Evolutionary conservation across 2,888 invertebrate species (phyloP).

Genomic region (Cacoxenus indagator): DNA sequence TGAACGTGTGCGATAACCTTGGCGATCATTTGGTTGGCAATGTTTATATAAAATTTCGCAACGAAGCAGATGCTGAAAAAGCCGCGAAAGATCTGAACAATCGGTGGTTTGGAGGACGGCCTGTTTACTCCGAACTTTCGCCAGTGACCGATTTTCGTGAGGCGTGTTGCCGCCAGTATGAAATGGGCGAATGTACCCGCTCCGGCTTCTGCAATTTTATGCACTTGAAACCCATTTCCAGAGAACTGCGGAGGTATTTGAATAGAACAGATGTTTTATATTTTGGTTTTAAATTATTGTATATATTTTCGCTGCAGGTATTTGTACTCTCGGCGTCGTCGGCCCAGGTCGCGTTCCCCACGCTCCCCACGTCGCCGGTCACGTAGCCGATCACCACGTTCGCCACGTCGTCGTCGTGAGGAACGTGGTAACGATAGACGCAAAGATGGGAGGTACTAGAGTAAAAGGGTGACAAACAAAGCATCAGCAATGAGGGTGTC

Average conservation of each 20-base stretch:
- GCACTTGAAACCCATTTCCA: conserved; percentile 98
- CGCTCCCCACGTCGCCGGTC: conserved; percentile 69
- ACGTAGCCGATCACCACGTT: conserved; percentile 65
- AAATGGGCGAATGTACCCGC: conserved; percentile 98
- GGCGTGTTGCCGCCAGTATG: conserved; percentile 99
- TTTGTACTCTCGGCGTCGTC: conserved; percentile 80
- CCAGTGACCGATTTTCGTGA: conserved; percentile 99
- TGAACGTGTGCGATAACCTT: conserved; percentile 99
- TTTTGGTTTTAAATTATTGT: neutral
- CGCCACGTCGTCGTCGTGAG: conserved; percentile 50
- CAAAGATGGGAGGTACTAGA: conserved; percentile 50
- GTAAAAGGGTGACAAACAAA: conserved; percentile 34
- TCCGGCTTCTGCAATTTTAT: conserved; percentile 99
- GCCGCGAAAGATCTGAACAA: conserved; percentile 98
- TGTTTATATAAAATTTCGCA: conserved; percentile 98
- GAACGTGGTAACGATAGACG: conserved; percentile 54
- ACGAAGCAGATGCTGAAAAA: conserved; percentile 98
- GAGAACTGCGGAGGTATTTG: conserved; percentile 86
- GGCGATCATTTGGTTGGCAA: conserved; percentile 99
- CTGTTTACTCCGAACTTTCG: conserved; percentile 97
- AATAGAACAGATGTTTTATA: neutral
- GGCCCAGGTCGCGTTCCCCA: conserved; percentile 66
- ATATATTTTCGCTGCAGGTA: conserved; percentile 75
- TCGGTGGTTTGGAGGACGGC: conserved; percentile 98
- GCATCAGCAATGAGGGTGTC: conserved; percentile 24